Conservation (phyloP, 2,113 vertebrate species). For the Numida meleagris region DNA sequence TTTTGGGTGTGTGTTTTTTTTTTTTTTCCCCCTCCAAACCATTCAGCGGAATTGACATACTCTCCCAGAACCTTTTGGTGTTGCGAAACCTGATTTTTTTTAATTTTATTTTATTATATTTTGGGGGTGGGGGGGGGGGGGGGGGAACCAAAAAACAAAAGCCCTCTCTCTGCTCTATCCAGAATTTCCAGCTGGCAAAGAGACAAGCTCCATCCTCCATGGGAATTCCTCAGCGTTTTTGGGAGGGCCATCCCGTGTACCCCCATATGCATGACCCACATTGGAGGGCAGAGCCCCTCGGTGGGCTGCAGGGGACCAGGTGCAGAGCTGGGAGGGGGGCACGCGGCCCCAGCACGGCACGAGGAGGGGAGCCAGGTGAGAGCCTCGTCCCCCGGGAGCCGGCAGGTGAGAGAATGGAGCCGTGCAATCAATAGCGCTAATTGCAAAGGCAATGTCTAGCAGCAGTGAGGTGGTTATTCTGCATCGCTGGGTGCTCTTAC, state of each 20-base stretch:
- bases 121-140: too few species aligned
- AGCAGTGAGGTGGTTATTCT: constrained; percentile 81
- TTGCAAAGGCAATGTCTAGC: constrained; percentile 77
- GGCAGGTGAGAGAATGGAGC: constrained; percentile 65
- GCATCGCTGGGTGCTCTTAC: constrained; percentile 76
- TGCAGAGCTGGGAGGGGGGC: not conserved
- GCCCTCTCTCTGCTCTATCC: not conserved
- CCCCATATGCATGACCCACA: not conserved
- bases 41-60: not conserved
- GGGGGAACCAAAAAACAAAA: too few species aligned
- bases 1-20: not conserved
- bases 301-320: fast-evolving
- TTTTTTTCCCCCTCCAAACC: not conserved
- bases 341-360: not conserved
- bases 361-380: constrained; percentile 17
- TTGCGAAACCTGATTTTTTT: constrained; percentile 5
- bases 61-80: constrained; percentile 38
- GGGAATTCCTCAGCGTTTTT: not conserved
- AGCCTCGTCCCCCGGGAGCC: not conserved
- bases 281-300: not conserved
- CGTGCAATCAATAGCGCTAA: constrained; percentile 59
- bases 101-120: not conserved
- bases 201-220: fast-evolving
- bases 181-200: not conserved
- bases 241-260: fast-evolving